Base-by-base conservation (phyloP, 2,113 vertebrate genomes). In the Pogonocichla stellata region DNA sequence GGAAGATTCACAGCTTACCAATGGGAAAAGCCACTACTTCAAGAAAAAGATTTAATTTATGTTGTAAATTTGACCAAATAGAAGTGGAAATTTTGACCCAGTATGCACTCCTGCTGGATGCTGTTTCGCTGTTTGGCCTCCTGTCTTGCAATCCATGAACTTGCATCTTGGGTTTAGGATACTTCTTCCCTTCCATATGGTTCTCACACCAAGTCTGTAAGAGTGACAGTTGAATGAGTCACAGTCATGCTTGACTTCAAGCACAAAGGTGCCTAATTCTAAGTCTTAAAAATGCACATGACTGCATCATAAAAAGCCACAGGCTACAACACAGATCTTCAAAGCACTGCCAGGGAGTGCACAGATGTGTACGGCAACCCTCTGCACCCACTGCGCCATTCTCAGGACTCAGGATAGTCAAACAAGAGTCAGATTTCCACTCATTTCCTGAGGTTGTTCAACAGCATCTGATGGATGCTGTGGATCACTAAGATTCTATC, bases 401-500 rank as follows among this genome's bases (percentile, higher is more conserved):
- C 95, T 83, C 85, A 95, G 65, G 60, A 67, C 36, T 81, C 34
- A 42, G 77, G 36, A 40, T 31, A 80, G 62, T 38, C 86, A 96
- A 95, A 95, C 36, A 92, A 77, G 92, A 91, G 86, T 93, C 93
- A 95, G 62, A 92, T 96, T 97, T 88, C 92, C 48, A 82, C 53
- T 90, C 78, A 86, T 94, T 96, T 96, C 88, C 95, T 95, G 91
- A 92, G 43, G 82, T 71, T 80, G 91, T 62, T 94, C 60, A 54
- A 84, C 61, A 89, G 80, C 70, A 83, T 90, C 82, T 79, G 80
- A 93, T 81, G 47, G 65, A 95, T 66, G 94, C 74, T 89, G 90
- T 78, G 96, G 96, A 96, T 97, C 96, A 93, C 93, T 96, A 96
- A 97, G 79, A 95, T 93, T 96, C 80, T 94, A 81, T 95, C 72